A percentile compares a stretch with the other conserved stretches of the same genome.
Evolutionary conservation across 2,797 vertebrate species (phyloP).

Genomic region (Syngnathus rostellatus): DNA sequence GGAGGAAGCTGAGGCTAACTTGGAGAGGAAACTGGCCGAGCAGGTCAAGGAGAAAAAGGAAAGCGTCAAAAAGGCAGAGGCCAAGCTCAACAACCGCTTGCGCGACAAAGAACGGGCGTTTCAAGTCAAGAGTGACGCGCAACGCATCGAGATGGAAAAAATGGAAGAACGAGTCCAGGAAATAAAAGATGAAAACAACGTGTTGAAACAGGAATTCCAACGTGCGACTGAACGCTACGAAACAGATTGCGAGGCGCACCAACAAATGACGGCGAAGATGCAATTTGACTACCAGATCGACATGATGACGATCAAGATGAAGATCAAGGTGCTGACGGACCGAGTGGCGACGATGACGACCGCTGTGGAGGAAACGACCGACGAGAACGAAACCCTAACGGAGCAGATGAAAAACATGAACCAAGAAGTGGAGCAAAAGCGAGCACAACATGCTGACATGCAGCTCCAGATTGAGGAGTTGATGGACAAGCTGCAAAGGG

Average conservation of each 20-base stretch:
- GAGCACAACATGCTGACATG: not conserved
- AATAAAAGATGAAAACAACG: not conserved
- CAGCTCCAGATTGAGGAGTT: not conserved
- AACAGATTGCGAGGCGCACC: not conserved
- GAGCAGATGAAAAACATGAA: not conserved
- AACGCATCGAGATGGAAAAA: not conserved
- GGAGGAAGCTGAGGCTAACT: not conserved
- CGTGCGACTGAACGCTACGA: not conserved
- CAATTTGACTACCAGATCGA: conserved; percentile 2
- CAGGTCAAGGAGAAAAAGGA: not conserved
- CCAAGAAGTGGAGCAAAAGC: not conserved
- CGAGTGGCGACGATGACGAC: not conserved
- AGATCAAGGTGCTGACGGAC: conserved; percentile 4
- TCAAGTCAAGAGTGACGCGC: not conserved
- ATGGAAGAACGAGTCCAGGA: not conserved
- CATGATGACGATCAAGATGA: conserved; percentile 1
- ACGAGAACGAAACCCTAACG: not conserved
- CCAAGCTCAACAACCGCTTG: too few relatives aligned
- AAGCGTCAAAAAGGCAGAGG: not conserved
- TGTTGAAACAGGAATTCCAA: not conserved
- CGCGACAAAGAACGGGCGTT: not conserved
- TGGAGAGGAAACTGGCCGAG: not conserved
- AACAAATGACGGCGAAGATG: not conserved
- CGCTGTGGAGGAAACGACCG: not conserved
- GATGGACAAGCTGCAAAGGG: not conserved